Conservation (phyloP, 1,140 invertebrate species). For the Varroa destructor region DNA sequence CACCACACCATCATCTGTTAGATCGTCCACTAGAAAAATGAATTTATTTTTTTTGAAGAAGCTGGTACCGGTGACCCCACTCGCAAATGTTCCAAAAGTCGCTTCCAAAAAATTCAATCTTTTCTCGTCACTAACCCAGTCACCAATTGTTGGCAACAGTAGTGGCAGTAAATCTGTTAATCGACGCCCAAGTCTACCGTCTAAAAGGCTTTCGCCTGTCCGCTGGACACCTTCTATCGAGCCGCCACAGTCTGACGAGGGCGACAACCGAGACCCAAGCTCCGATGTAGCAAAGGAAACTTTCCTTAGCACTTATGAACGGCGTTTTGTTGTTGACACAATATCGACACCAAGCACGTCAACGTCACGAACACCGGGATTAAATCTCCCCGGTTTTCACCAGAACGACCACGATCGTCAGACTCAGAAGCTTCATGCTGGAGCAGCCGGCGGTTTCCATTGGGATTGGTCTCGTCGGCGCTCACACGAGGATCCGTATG, state of each 20-base stretch:
- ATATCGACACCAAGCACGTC: too few species aligned
- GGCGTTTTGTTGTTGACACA: conserved; percentile 1
- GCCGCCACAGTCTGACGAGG: not conserved
- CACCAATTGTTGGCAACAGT: not conserved
- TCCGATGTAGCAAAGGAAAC: not conserved
- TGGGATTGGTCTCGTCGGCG: too few species aligned
- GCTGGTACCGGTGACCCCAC: not conserved
- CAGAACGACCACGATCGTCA: not conserved
- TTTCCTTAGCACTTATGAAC: not conserved
- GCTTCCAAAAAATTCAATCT: conserved; percentile 18
- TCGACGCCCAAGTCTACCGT: not conserved
- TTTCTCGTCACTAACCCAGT: conserved; percentile 1
- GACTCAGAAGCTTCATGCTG: not conserved
- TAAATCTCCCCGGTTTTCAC: too few species aligned
- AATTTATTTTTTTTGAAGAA: conserved; percentile 4
- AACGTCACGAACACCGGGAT: too few species aligned
- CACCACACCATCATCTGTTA: conserved; percentile 36
- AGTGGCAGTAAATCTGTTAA: not conserved
- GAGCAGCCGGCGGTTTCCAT: too few species aligned
- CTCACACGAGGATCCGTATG: too few species aligned
- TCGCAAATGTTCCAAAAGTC: not conserved
- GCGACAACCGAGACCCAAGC: not conserved
- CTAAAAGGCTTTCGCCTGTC: not conserved
- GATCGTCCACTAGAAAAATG: not conserved
- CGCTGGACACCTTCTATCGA: conserved; percentile 8